These are phyloP conservation scores for Syndactyla subalaris DNA, from an alignment of 2,797 vertebrate species.

Conservation along the genomic window DNA sequence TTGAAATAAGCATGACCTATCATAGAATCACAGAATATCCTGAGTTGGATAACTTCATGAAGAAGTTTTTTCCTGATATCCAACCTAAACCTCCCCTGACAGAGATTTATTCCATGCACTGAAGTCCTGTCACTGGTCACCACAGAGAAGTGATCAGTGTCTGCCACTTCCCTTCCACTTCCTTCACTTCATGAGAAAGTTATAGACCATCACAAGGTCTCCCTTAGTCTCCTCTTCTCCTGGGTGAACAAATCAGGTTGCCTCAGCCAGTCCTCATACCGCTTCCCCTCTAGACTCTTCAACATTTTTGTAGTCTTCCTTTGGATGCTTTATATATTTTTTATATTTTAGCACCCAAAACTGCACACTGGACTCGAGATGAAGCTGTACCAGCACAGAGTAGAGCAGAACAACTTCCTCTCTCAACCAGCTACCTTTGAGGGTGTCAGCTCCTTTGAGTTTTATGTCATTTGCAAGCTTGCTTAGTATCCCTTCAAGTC, in stretches of 20 bases:
- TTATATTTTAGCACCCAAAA: fast-evolving
- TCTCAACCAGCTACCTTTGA: neutral
- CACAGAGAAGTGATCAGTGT: neutral
- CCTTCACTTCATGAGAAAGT: fast-evolving
- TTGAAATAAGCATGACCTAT: neutral
- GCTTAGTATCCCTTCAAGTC: neutral
- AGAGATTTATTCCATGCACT: neutral
- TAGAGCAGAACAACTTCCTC: neutral
- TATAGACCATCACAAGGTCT: fast-evolving
- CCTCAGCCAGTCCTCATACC: fast-evolving
- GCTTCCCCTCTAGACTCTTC: neutral
- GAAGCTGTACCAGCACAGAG: fast-evolving
- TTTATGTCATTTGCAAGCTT: neutral
- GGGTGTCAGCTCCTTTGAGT: neutral
- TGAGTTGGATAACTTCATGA: neutral
- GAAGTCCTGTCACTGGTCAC: neutral
- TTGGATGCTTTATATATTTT: too few species aligned
- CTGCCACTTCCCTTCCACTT: neutral
- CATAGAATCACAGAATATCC: neutral
- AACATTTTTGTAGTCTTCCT: neutral
- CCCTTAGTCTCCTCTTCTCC: neutral
- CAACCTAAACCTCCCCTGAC: neutral
- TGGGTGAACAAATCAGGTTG: neutral
- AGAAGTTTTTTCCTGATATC: neutral
- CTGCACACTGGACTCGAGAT: fast-evolving